phyloP scores from a whole-genome alignment of 1,140 invertebrate genomes.

The Popillia japonica region DNA sequence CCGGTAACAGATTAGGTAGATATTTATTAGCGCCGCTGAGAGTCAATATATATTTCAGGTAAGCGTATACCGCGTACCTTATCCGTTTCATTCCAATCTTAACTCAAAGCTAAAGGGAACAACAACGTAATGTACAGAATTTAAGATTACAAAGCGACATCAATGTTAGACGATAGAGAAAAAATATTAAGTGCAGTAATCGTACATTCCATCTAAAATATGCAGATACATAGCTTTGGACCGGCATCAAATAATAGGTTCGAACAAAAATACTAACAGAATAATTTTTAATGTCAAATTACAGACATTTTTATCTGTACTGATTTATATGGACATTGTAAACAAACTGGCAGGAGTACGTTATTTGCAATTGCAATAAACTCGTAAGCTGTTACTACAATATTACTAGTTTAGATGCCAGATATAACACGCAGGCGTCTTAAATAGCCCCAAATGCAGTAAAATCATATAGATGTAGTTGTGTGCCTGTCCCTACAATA shows the following conservation, averaged over 20 bases:
- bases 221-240: not conserved
- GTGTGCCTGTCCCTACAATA: not conserved
- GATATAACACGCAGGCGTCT: not conserved
- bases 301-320: too few relatives aligned
- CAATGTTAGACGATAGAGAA: not conserved
- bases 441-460: not conserved
- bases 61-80: not conserved
- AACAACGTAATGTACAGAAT: conserved; percentile 32
- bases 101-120: not conserved
- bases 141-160: conserved; percentile 28
- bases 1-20: conserved; percentile 29
- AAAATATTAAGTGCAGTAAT: conserved; percentile 20
- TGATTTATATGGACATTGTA: too few relatives aligned
- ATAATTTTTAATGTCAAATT: not conserved
- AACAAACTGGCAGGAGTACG: too few relatives aligned
- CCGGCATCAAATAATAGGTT: not conserved
- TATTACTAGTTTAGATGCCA: too few relatives aligned
- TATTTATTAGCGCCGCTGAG: conserved; percentile 14
- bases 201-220: conserved; percentile 17
- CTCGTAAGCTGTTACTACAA: too few relatives aligned
- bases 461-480: not conserved
- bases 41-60: conserved; percentile 34
- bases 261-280: not conserved
- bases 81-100: conserved; percentile 29
- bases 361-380: too few relatives aligned